Evolutionary conservation across 1,140 invertebrate genomes (phyloP), one percentile per base, ranked within the genome.

Genomic region (Monochamus saltuarius): DNA sequence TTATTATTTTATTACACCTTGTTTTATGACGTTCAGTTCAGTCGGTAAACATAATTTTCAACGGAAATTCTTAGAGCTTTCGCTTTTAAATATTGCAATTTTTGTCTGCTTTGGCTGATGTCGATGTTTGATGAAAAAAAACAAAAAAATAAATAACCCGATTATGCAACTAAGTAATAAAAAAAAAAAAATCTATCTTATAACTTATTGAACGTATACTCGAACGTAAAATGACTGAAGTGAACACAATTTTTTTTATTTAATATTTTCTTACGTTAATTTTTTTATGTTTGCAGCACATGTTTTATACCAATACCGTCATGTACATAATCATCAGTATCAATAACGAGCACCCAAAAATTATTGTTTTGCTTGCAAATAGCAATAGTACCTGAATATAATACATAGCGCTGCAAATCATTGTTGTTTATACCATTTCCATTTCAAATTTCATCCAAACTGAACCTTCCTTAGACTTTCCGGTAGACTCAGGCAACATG

Each of bases 311-410:
- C 52, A 47, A 47, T 58, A 66, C 52, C 59, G 14, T 63, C 54
- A 36, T 61, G 57, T 66, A 63, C 52, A 60, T 57, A 60, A 34
- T 58, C 50, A 54, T 62, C 19, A 40, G 13, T 50, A 11, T 10
- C 14, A 19, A 17, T 37, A 46, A 22, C 35, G 56, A 58, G 35
- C 50, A 38, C 40, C 37, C 29, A n/a, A 58, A 46, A 34, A n/a
- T 13, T 39, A 11, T 66, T 52, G 35, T 59, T 53, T 1, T 17
- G 55, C n/a, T 37, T 22, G 39, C 45, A 50, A 36, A 36, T 40
- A 55, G 65, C 65, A 67, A 67, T 67, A 67, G 65, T 67, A 67
- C 65, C 65, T 67, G 65, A 67, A 67, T 66, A 60, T 63, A 64
- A 67, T 64, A 61, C 61, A 67, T 59, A 59, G 61, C 57, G 61